A percentile compares a stretch with the other conserved stretches of the same genome.
These are phyloP conservation scores for Tiliacea aurago DNA, from an alignment of 2,888 invertebrate species.

Conservation along the genomic window DNA sequence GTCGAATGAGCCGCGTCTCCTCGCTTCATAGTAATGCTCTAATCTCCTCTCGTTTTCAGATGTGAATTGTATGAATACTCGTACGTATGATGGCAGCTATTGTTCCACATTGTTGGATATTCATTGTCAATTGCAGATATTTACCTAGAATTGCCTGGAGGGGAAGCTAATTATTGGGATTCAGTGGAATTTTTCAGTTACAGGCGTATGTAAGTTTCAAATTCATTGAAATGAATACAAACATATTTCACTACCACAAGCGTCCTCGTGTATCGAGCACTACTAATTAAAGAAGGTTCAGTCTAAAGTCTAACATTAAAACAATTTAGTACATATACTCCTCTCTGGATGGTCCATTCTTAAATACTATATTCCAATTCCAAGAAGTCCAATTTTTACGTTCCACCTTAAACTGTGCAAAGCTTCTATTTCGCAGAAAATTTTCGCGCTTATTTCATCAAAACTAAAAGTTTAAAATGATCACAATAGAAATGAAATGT, in stretches of 20 bases:
- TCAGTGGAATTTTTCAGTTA: not conserved
- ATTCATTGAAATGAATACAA: not conserved
- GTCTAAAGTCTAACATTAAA: constrained; percentile 2
- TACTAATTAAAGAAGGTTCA: not conserved
- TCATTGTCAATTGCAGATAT: constrained; percentile 26
- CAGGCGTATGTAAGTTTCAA: not conserved
- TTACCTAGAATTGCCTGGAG: constrained; percentile 2
- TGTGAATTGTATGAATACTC: constrained; percentile 37
- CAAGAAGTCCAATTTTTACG: constrained; percentile 10
- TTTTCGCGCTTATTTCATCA: not conserved
- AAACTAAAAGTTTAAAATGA: constrained; percentile 24
- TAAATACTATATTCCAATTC: constrained; percentile 33
- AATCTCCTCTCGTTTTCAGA: constrained; percentile 49
- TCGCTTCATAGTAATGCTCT: constrained; percentile 33
- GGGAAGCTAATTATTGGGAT: not conserved
- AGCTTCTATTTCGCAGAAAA: not conserved
- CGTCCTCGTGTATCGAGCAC: not conserved
- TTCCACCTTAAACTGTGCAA: not conserved
- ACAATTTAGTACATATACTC: constrained; percentile 17
- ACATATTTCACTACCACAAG: not conserved
- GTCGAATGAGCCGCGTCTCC: constrained; percentile 52
- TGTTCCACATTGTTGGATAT: constrained; percentile 26
- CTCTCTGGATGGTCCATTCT: not conserved
- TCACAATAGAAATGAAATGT: constrained; percentile 11
- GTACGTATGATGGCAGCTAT: constrained; percentile 30